Conservation (phyloP, 2,113 vertebrate genomes). For the Acrocephalus kingi region DNA sequence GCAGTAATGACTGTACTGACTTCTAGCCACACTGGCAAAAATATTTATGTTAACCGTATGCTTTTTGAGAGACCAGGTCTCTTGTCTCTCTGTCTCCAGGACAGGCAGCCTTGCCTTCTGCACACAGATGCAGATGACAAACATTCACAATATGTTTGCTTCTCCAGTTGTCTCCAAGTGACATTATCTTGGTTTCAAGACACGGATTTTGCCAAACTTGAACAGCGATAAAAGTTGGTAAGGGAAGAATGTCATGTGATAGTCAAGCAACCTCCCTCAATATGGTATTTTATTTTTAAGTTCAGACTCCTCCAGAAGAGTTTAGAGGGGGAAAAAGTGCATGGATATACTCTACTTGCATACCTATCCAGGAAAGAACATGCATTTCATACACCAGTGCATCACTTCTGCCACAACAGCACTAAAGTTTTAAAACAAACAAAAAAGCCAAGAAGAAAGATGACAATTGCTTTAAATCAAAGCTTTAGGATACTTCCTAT, state of each 20-base stretch:
- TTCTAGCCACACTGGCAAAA: slow-evolving; percentile 38
- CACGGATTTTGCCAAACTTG: rapidly evolving
- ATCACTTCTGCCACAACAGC: neutral
- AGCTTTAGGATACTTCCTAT: neutral
- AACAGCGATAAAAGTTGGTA: neutral
- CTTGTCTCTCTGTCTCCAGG: neutral
- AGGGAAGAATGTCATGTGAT: neutral
- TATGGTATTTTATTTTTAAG: neutral
- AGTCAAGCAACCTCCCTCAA: neutral
- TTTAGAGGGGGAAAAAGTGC: neutral
- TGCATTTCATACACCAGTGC: neutral
- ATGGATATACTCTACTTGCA: neutral
- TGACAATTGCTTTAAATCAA: neutral
- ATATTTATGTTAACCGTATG: slow-evolving; percentile 56
- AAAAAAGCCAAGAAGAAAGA: neutral
- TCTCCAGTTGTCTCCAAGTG: neutral
- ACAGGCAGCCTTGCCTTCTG: neutral
- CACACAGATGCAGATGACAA: slow-evolving; percentile 31
- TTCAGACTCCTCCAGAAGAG: neutral
- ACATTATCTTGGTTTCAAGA: neutral
- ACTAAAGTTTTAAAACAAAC: neutral
- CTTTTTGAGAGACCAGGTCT: slow-evolving; percentile 9
- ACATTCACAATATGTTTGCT: neutral
- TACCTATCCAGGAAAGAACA: neutral
- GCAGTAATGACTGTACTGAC: slow-evolving; percentile 35